phyloP scores from a whole-genome alignment of 2,888 invertebrate genomes.

The Lasioglossum marginatum region DNA sequence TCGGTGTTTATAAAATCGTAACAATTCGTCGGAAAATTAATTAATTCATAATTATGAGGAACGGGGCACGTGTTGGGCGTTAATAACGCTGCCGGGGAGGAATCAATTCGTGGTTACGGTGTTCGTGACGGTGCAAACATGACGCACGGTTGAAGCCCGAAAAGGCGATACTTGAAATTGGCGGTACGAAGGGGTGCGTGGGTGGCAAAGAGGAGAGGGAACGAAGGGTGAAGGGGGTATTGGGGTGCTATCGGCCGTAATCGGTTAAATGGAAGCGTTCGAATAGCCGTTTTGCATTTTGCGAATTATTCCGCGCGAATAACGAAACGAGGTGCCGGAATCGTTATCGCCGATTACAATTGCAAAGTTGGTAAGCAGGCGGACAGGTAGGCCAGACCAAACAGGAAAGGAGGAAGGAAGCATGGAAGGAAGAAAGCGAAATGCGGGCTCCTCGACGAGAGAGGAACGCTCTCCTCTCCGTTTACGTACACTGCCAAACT shows the following conservation, averaged over 20 bases:
- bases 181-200: not conserved
- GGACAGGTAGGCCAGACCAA: conserved; percentile 33
- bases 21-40: conserved; percentile 22
- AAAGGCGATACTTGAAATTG: conserved; percentile 28
- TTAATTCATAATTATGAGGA: conserved; percentile 31
- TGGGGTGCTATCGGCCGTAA: conserved; percentile 35
- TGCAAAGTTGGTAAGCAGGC: conserved; percentile 66
- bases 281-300: conserved; percentile 63
- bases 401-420: conserved; percentile 56
- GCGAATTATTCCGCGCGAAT: conserved; percentile 67
- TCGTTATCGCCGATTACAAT: conserved; percentile 74
- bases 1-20: conserved; percentile 28
- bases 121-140: conserved; percentile 2
- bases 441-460: conserved; percentile 31
- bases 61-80: not conserved
- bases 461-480: conserved; percentile 22
- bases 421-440: conserved; percentile 58
- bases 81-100: conserved; percentile 4
- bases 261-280: conserved; percentile 59
- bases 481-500: conserved; percentile 61
- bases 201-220: not conserved
- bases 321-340: conserved; percentile 67
- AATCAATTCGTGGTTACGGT: conserved; percentile 9
- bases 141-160: not conserved
- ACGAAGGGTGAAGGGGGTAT: not conserved